A percentile compares a stretch with the other conserved stretches of the same genome.
phyloP scores from a whole-genome alignment of 1,140 invertebrate species.

The Neodiprion fabricii region DNA sequence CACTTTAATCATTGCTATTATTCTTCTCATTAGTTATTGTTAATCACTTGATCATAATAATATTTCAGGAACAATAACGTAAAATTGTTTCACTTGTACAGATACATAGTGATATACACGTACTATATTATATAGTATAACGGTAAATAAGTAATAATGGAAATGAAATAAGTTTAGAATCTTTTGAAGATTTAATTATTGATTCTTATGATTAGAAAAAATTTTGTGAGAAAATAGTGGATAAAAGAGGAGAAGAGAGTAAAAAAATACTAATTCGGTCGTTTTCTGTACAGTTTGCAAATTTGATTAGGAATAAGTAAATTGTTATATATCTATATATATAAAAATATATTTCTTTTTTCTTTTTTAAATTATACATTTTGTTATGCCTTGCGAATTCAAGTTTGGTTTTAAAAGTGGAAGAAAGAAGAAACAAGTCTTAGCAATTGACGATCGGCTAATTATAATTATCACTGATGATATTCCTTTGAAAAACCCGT shows the following conservation, averaged over 20 bases:
- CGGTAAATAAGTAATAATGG: constrained; percentile 39
- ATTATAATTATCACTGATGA: too few relatives aligned
- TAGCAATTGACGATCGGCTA: too few relatives aligned
- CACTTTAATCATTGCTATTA: neutral
- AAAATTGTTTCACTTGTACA: constrained; percentile 49
- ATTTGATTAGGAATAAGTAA: constrained; percentile 38
- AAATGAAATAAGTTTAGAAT: constrained; percentile 42
- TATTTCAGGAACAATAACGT: constrained; percentile 11
- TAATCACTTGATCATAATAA: neutral
- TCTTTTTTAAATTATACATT: constrained; percentile 27
- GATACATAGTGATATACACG: constrained; percentile 42
- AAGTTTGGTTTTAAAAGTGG: too few relatives aligned
- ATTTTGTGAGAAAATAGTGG: neutral
- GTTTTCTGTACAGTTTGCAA: constrained; percentile 48
- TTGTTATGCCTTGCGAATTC: neutral
- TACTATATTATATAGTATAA: constrained; percentile 27
- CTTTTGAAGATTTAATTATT: constrained; percentile 37
- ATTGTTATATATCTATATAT: constrained; percentile 33
- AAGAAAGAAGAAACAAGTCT: too few relatives aligned
- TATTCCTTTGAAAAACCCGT: too few relatives aligned
- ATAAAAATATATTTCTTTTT: constrained; percentile 21
- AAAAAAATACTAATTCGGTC: constrained; percentile 33
- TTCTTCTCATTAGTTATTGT: neutral
- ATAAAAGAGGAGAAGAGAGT: constrained; percentile 28
- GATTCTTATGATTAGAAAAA: neutral